These are phyloP conservation scores for Acanthopagrus latus DNA, from an alignment of 2,797 vertebrate species.

Conservation along the genomic window DNA sequence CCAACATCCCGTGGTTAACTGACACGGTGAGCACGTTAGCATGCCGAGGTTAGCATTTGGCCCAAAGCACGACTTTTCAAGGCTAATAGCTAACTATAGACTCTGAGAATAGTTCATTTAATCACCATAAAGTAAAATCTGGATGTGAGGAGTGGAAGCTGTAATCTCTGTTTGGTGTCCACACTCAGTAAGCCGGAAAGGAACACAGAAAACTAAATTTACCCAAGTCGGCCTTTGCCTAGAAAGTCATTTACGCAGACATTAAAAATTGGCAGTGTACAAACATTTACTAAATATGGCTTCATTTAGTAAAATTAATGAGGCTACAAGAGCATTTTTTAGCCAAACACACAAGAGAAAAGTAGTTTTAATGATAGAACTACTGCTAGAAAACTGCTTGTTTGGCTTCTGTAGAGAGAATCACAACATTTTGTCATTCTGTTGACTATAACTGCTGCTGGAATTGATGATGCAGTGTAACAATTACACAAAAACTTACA, in stretches of 20 bases:
- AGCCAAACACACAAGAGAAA: neutral
- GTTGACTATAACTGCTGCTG: slow-evolving; percentile 37
- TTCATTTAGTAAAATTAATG: slow-evolving; percentile 5
- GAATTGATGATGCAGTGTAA: slow-evolving; percentile 25
- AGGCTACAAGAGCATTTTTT: neutral
- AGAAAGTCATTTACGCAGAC: neutral
- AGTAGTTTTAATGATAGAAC: neutral
- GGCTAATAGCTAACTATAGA: neutral
- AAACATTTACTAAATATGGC: neutral
- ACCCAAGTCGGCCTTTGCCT: neutral
- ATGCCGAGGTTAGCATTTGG: neutral
- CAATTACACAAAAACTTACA: neutral
- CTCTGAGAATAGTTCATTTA: slow-evolving; percentile 1
- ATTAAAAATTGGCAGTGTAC: neutral
- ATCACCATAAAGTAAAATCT: slow-evolving; percentile 23
- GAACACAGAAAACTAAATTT: neutral
- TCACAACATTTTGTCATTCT: slow-evolving; percentile 9
- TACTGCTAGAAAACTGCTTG: neutral
- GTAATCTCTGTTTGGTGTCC: neutral
- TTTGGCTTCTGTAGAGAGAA: slow-evolving; percentile 2
- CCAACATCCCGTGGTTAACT: neutral
- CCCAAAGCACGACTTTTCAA: too few relatives aligned
- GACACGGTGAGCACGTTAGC: neutral
- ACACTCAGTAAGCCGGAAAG: neutral
- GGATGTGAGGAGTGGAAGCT: neutral